Conservation (phyloP, 2,113 vertebrate genomes). For the Rana temporaria region DNA sequence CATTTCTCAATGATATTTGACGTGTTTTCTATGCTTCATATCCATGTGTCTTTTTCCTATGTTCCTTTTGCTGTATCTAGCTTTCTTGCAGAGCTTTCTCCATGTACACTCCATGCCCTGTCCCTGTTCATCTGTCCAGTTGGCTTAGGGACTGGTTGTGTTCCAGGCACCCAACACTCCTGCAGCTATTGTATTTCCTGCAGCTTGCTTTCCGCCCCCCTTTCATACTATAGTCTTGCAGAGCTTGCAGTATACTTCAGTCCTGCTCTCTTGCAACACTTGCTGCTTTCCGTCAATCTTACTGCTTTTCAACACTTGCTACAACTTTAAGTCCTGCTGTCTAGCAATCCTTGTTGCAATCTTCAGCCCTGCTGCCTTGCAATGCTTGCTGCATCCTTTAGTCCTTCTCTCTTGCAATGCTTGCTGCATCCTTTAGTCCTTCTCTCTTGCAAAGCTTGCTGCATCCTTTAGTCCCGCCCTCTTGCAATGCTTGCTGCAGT, state of each 20-base stretch:
- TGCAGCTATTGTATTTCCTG: neutral
- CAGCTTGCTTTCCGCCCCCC: neutral
- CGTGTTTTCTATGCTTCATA: neutral
- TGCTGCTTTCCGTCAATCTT: neutral
- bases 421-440: neutral
- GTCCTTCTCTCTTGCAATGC: neutral
- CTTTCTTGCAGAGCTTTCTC: neutral
- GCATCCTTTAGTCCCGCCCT: neutral
- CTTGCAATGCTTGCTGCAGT: neutral
- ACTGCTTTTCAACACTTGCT: neutral
- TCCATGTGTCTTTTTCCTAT: neutral
- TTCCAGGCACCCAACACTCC: neutral
- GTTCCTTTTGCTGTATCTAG: neutral
- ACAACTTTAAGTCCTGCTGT: neutral
- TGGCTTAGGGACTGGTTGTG: neutral
- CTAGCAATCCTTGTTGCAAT: neutral
- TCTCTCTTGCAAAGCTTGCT: neutral
- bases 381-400: neutral
- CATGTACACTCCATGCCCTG: neutral
- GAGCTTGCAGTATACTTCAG: neutral
- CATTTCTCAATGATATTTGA: no score
- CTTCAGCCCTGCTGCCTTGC: neutral
- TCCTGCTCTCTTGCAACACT: neutral
- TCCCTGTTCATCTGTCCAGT: neutral
- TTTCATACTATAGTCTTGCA: neutral